Base-by-base conservation (phyloP, 1,140 invertebrate species). In the Rhizoglyphus robini region DNA sequence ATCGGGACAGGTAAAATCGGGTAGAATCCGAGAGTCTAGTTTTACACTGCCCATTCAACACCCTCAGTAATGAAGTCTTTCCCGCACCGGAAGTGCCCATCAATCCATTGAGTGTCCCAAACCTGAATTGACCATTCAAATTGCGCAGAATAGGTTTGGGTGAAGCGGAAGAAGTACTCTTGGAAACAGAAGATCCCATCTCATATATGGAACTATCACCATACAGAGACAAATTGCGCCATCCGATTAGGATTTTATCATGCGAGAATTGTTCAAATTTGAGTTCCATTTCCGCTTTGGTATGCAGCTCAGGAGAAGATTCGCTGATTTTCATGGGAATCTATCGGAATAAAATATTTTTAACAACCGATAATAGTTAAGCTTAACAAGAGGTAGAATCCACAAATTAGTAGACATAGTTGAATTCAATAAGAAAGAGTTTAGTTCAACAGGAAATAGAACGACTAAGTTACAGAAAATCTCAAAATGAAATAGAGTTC, bases 1-100 rank as follows among this genome's bases (percentile, higher is more conserved):
- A 18, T 57, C 20, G 15, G 36, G 20, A 20, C 18, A 67, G 13
- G 11, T 30, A 47, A 32, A 67, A 47, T 27, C 27, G 3, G 5
- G 8, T 49, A 32, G 11, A 18, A 20, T 20, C 47, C 18, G 5
- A 11, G 15, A 60, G 25, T 60, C 47, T 29, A 15, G 65, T 48
- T 66, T 23, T 66, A 27, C 29, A 18, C 27, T 5, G 25, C 4
- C 34, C 54, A 31, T 25, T 66, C 4, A 66, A 38, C 8, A 15
- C 62, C 11, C 31, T 41, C 46, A 75, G 54, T 0, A 75, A 58
- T 1, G 79, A 77, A 1, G 78, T 79, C 68, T 81, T 81, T 23
- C 79, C 79, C 8, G 79, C 78, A 2, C 79, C 79, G 5, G 88
- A 91, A 23, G 80, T 79, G 1, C 79, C 79, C 79, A 81, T 80